These are phyloP conservation scores for Epinephelus lanceolatus DNA, from an alignment of 2,113 vertebrate genomes.

Conservation along the genomic window DNA sequence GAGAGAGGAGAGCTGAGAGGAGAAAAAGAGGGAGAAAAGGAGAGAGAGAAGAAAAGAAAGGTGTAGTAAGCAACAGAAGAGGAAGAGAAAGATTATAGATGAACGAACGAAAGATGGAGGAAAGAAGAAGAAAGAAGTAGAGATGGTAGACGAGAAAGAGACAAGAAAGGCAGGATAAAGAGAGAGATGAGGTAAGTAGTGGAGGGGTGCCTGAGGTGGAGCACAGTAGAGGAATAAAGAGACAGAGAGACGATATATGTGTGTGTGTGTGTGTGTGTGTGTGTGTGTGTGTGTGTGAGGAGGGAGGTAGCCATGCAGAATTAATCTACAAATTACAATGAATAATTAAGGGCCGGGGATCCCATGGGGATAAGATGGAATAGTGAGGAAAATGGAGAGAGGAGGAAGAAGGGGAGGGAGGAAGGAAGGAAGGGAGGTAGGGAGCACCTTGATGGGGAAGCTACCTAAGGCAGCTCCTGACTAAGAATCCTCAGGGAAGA, in stretches of 20 bases:
- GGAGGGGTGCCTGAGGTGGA: constrained; percentile 29
- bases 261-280: constrained; percentile 23
- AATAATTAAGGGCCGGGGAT: constrained; percentile 82
- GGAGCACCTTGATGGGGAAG: constrained; percentile 25
- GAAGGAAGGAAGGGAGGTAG: constrained; percentile 3
- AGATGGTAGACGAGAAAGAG: neutral
- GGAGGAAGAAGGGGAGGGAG: neutral
- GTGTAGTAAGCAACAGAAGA: neutral
- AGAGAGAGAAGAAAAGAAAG: neutral
- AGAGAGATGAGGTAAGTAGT: neutral
- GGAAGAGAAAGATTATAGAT: neutral
- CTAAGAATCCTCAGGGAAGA: constrained; percentile 22
- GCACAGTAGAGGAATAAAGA: constrained; percentile 33
- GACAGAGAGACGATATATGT: constrained; percentile 1
- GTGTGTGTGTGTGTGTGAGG: constrained; percentile 18
- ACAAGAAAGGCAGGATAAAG: neutral
- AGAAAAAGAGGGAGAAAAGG: neutral
- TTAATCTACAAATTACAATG: constrained; percentile 79
- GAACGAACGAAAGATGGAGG: no score
- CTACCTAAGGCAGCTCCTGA: constrained; percentile 45
- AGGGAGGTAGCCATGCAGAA: constrained; percentile 69
- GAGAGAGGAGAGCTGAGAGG: constrained; percentile 9
- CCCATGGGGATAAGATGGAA: constrained; percentile 60
- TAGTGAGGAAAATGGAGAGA: constrained; percentile 35
- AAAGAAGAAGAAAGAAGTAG: no score